Evolutionary conservation across 2,888 invertebrate genomes (phyloP), one percentile per base, ranked within the genome.

Genomic region (Amphimallon solstitiale): DNA sequence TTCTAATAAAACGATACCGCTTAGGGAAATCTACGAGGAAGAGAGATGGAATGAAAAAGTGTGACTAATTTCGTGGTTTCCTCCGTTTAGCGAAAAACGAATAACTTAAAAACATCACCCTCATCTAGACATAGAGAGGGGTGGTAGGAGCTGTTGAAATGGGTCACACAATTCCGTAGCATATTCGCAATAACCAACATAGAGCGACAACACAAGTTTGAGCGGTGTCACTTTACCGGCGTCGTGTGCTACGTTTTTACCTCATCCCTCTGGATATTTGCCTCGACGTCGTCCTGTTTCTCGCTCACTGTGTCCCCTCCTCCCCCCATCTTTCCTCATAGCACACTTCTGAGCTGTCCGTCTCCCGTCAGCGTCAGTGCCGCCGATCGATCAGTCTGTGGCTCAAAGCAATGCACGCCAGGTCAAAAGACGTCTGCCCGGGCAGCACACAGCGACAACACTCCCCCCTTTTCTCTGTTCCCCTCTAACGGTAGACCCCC

Each of bases 371-470:
- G 79, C 75, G 76, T 77, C 77, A 77, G 76, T 76, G 79, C 79
- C 79, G 78, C 78, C 80, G 81, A 82, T 80, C 80, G 80, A 80
- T 80, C 79, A 79, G 78, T 80, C 81, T 80, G 81, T 81, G 81
- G 81, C 82, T 82, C 82, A 81, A 82, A 81, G 81, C 81, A 82
- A 82, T 82, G 81, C 81, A 81, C 79, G 80, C 80, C 80, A 80
- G 80, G 81, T 81, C 81, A 81, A 81, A 81, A 81, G 82, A 82
- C 82, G 81, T 81, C 81, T 82, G 82, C 81, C 81, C 81, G 81
- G 81, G 82, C 81, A 81, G 82, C 81, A 76, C 72, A 81, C 79
- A 77, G 77, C 77, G 76, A 77, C 76, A 75, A 74, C 76, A 70
- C 72, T 69, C 71, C 72, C 75, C 74, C 68, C 54, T 38, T 23